Percentiles rank a stretch among this genome's conserved stretches.
Evolutionary conservation across 2,797 vertebrate genomes (phyloP).

Genomic region (Mus spretus): DNA sequence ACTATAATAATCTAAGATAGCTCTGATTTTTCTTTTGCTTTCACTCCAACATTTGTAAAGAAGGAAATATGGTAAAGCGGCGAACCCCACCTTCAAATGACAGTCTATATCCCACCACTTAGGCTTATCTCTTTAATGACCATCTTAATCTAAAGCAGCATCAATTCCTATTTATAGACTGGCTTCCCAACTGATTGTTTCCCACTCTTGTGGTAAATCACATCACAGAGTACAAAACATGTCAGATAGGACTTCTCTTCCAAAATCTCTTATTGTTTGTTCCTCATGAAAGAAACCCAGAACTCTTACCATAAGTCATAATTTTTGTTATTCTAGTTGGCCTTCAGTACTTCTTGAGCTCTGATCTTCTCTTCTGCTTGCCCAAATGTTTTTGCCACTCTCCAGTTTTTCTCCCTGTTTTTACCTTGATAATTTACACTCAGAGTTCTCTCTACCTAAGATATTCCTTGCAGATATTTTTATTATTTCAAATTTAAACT

Average conservation of each 20-base stretch:
- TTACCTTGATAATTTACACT: not conserved
- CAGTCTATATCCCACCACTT: not conserved
- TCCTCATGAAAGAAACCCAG: conserved; percentile 37
- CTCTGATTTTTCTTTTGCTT: not conserved
- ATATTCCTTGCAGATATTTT: not conserved
- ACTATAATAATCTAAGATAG: not conserved
- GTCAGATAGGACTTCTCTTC: not conserved
- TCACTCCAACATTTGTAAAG: not conserved
- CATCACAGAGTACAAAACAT: not conserved
- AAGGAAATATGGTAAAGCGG: not conserved
- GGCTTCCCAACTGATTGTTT: conserved; percentile 9
- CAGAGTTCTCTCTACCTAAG: not conserved
- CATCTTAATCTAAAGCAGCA: conserved; percentile 4
- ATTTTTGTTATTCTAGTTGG: not conserved
- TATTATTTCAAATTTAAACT: not conserved
- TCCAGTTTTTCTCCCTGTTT: not conserved
- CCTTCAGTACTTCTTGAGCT: conserved; percentile 19
- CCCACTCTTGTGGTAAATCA: conserved; percentile 11
- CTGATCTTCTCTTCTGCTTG: not conserved
- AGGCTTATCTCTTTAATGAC: conserved; percentile 1
- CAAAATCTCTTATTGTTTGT: conserved; percentile 36
- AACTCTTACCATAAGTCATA: not conserved
- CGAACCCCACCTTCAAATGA: not conserved
- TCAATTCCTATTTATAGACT: conserved; percentile 22
- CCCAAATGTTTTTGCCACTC: not conserved